Evolutionary conservation across 1,140 invertebrate genomes (phyloP).

Genomic region (Aphaenogaster floridana): DNA sequence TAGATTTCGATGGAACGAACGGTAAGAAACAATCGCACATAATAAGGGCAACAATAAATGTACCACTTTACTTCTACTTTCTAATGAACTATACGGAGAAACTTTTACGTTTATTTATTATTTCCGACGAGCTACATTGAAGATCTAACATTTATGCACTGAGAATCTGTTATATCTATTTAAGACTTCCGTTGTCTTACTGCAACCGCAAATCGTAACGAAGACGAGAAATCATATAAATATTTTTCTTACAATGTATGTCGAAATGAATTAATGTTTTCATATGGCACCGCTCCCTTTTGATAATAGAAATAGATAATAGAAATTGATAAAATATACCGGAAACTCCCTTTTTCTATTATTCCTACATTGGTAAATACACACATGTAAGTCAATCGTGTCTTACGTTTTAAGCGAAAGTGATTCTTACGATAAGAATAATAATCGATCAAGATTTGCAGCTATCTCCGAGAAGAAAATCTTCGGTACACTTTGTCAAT

Average conservation of each 20-base stretch:
- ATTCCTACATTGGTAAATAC: not conserved
- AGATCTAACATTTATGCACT: not conserved
- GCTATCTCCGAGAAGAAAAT: not conserved
- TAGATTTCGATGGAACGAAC: not conserved
- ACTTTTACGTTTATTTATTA: not conserved
- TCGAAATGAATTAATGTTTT: not conserved
- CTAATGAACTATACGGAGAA: not conserved
- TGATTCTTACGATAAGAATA: not conserved
- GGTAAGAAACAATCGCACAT: not conserved
- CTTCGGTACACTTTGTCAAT: not conserved
- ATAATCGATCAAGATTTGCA: not conserved
- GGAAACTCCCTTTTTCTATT: not conserved
- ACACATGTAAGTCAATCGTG: not conserved
- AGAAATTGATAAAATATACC: not conserved
- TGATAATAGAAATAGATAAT: not conserved
- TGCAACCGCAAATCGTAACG: not conserved
- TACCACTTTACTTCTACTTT: conserved; percentile 3
- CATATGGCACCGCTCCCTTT: not conserved
- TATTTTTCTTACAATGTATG: too few relatives aligned
- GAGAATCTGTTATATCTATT: not conserved
- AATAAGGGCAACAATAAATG: conserved; percentile 7
- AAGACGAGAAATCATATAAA: not conserved
- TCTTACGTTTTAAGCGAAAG: not conserved
- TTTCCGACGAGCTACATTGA: not conserved
- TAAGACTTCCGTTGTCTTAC: not conserved